A percentile compares a stretch with the other conserved stretches of the same genome.
These are phyloP conservation scores for Scaptomyza tumidula DNA, from an alignment of 2,888 invertebrate species.

Conservation along the genomic window DNA sequence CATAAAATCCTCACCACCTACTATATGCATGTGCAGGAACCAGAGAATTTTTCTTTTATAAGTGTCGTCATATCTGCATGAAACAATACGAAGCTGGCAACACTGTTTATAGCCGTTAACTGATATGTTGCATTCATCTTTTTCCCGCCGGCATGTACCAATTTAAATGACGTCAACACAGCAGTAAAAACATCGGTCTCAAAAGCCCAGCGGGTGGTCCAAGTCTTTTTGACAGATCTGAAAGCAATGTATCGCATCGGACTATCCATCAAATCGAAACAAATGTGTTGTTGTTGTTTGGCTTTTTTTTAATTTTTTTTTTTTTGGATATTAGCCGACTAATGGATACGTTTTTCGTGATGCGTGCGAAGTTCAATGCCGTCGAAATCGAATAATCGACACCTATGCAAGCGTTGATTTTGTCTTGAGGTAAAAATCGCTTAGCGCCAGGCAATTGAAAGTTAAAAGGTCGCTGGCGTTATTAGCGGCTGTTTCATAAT, in stretches of 20 bases:
- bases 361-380: slow-evolving; percentile 69
- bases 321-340: slow-evolving; percentile 36
- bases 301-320: neutral
- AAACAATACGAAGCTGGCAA: neutral
- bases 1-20: neutral
- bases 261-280: slow-evolving; percentile 17
- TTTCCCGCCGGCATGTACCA: neutral
- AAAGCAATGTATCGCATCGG: neutral
- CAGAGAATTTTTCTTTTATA: no score
- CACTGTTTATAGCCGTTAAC: neutral
- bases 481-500: slow-evolving; percentile 49
- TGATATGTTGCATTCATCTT: neutral
- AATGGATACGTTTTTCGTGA: slow-evolving; percentile 22
- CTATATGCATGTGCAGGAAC: neutral
- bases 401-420: slow-evolving; percentile 29
- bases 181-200: neutral
- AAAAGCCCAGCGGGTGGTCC: neutral
- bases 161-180: neutral
- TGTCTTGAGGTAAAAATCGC: slow-evolving; percentile 46
- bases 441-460: slow-evolving; percentile 53
- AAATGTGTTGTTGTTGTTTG: neutral
- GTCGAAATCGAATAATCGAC: slow-evolving; percentile 43
- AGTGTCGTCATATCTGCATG: no score
- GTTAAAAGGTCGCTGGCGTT: slow-evolving; percentile 34
- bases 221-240: neutral